phyloP scores from a whole-genome alignment of 2,113 vertebrate genomes.

The Vidua macroura region DNA sequence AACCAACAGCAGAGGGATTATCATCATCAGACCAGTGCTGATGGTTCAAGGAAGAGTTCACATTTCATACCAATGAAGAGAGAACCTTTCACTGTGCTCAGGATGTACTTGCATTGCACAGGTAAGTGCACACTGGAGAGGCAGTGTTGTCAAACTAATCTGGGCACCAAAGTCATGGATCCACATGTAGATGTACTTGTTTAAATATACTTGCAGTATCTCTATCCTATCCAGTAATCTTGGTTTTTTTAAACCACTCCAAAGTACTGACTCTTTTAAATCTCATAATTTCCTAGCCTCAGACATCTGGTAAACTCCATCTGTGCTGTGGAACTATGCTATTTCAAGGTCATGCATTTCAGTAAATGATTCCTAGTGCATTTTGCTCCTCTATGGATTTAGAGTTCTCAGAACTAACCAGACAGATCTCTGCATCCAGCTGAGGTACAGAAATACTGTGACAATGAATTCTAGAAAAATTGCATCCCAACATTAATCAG shows the following conservation, averaged over 20 bases:
- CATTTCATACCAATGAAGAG: background rate
- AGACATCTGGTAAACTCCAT: slow-evolving; percentile 61
- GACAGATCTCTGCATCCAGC: background rate
- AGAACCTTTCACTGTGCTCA: background rate
- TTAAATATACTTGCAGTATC: background rate
- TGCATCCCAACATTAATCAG: background rate
- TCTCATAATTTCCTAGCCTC: background rate
- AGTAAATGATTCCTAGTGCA: slow-evolving; percentile 5
- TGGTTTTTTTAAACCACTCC: background rate
- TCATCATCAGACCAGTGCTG: background rate
- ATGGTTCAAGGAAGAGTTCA: background rate
- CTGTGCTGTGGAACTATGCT: slow-evolving; percentile 45
- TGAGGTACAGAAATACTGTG: background rate
- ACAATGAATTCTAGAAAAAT: background rate
- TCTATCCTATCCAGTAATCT: background rate
- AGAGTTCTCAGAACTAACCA: slow-evolving; percentile 6
- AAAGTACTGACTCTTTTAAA: slow-evolving; percentile 7
- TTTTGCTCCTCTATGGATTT: slow-evolving; percentile 40
- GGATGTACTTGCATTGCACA: background rate
- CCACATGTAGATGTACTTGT: background rate
- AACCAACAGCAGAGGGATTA: background rate
- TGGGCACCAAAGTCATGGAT: background rate
- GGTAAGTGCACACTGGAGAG: background rate
- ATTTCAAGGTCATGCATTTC: slow-evolving; percentile 53
- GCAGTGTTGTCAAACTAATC: background rate